Evolutionary conservation across 2,113 vertebrate genomes (phyloP), one percentile per base, ranked within the genome.

Genomic region (Hipposideros armiger): DNA sequence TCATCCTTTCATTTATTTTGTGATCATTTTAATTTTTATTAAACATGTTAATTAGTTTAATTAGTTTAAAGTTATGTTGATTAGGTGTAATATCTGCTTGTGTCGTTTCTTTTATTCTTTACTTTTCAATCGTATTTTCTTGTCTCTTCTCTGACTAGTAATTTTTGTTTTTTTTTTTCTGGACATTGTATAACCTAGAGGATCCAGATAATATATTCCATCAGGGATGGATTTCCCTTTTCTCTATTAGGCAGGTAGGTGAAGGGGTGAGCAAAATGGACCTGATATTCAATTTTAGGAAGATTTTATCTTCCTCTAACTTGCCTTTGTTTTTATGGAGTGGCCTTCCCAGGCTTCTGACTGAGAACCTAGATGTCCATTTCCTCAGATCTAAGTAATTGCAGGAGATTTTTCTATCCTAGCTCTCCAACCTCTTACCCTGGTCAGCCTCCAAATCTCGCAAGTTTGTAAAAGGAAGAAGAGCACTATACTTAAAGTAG

Each of bases 101-200:
- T 74, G 56, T 76, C 58, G 5, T 32, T 90, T 26, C 36, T 58
- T 78, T 72, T 77, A 76, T 64, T 83, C 26, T 76, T 74, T 50
- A 89, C 47, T 67, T 66, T 76, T 73, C 40, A 89, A 36, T 22
- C 40, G 36, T 83, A 36, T 74, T 67, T 89, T 69, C 52, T 67
- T 83, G 16, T 4, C 56, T 83, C 30, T 90, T 70, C 3, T 4
- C 64, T 60, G 14, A 40, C 17, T 58, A 56, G 24, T 36, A 56
- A 58, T 94, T 66, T 90, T 47, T 67, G 76, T 84, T 84, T 84
- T 58, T 84, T 84, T 58, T 20, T 66, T 84, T 84, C 78, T 84
- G n/a, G 50, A 58, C 16, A 90, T 28, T 60, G 40, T 36, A 11
- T 1, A 76, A 40, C 14, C 40, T 76, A 56, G 62, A 89, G 47